Percentiles rank a stretch among this genome's conserved stretches.
Evolutionary conservation across 2,113 vertebrate genomes (phyloP).

Genomic region (Triplophysa siluroides): DNA sequence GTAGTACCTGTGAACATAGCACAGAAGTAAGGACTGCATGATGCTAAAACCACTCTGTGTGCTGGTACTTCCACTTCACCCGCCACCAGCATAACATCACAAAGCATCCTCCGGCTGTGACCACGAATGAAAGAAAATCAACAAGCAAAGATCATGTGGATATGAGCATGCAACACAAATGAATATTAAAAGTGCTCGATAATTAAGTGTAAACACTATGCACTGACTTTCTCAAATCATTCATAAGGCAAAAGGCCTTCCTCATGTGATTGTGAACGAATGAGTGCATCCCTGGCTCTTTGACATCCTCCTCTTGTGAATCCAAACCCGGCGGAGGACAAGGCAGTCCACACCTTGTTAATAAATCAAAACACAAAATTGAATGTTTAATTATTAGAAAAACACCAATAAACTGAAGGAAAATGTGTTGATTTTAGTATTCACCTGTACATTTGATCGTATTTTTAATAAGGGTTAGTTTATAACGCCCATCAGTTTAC

Average conservation of each 20-base stretch:
- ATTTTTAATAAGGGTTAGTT: background rate
- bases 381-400: background rate
- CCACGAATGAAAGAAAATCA: constrained; percentile 50
- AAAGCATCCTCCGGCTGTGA: constrained; percentile 88
- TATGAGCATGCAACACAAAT: background rate
- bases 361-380: background rate
- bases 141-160: background rate
- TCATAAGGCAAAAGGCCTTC: constrained; percentile 95
- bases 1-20: constrained; percentile 96
- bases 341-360: constrained; percentile 63
- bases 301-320: constrained; percentile 77
- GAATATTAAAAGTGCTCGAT: background rate
- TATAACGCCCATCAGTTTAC: background rate
- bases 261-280: constrained; percentile 90
- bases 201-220: background rate
- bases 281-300: constrained; percentile 79
- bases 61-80: constrained; percentile 88
- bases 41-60: constrained; percentile 89
- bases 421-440: too few species aligned
- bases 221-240: constrained; percentile 88
- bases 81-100: constrained; percentile 93
- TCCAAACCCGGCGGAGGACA: constrained; percentile 70
- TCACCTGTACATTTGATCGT: background rate
- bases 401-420: too few species aligned
- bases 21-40: constrained; percentile 96